Conservation (phyloP, 2,113 vertebrate species). For the Limanda limanda region DNA sequence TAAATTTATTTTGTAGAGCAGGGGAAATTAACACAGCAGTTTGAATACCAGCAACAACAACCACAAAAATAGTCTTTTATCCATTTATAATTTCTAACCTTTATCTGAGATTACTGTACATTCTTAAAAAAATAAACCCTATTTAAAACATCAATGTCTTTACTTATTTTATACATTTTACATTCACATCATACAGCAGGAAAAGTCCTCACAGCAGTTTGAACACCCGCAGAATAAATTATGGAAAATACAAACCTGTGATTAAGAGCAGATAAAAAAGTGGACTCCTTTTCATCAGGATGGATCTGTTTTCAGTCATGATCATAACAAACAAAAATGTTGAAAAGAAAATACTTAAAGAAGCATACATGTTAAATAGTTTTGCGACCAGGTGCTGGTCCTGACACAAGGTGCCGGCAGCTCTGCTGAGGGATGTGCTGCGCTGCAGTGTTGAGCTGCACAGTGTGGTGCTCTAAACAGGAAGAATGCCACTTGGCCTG, state of each 20-base stretch:
- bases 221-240: not conserved
- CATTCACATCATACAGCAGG: too few species aligned
- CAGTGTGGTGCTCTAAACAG: not conserved
- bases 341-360: not conserved
- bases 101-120: not conserved
- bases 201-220: not conserved
- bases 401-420: not conserved
- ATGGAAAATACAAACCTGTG: constrained; percentile 62
- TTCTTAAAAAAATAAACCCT: not conserved
- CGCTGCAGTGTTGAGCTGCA: constrained; percentile 6
- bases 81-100: not conserved
- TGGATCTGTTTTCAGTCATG: constrained; percentile 22
- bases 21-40: not conserved
- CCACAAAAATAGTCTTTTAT: not conserved
- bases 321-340: not conserved
- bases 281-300: constrained; percentile 24
- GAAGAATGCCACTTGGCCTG: constrained; percentile 65
- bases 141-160: too few species aligned
- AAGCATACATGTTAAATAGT: not conserved
- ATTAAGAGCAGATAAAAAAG: constrained; percentile 51
- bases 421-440: too few species aligned
- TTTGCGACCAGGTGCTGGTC: not conserved
- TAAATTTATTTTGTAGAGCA: not conserved
- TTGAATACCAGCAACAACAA: constrained; percentile 5
- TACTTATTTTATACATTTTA: too few species aligned